A percentile compares a stretch with the other conserved stretches of the same genome.
These are phyloP conservation scores for Enteromius paludinosus DNA, from an alignment of 2,797 vertebrate genomes.

Conservation along the genomic window DNA sequence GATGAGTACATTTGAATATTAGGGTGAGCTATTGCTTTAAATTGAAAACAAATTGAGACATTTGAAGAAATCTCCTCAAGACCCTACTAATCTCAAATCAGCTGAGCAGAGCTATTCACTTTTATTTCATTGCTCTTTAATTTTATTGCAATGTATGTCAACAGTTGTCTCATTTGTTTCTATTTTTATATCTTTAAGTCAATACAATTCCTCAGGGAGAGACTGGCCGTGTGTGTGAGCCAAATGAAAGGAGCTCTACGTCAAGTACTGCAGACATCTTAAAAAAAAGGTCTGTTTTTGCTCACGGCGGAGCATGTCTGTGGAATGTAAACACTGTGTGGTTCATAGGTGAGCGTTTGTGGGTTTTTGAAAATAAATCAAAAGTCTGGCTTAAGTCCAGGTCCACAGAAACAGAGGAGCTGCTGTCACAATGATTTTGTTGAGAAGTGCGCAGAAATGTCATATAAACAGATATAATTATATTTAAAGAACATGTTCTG, in stretches of 20 bases:
- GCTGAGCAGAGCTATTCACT: neutral
- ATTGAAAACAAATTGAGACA: neutral
- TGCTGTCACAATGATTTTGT: slow-evolving; percentile 36
- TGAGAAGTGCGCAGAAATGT: slow-evolving; percentile 5
- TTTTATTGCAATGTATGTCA: neutral
- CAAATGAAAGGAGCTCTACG: slow-evolving; percentile 27
- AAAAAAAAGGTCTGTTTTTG: slow-evolving; percentile 46
- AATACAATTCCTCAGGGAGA: neutral
- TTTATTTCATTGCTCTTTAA: neutral
- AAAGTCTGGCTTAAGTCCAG: slow-evolving; percentile 15
- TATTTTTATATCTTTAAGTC: neutral
- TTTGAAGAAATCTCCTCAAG: neutral
- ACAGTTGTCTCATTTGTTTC: neutral
- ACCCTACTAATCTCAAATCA: neutral
- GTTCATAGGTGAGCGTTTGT: slow-evolving; percentile 46
- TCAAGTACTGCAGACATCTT: slow-evolving; percentile 32
- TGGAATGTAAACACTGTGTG: slow-evolving; percentile 55
- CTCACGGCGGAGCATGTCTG: slow-evolving; percentile 28
- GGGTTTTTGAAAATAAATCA: slow-evolving; percentile 47
- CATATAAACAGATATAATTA: slow-evolving; percentile 1
- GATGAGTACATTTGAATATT: neutral
- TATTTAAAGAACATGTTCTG: slow-evolving; percentile 17
- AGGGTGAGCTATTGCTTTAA: neutral
- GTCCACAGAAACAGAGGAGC: slow-evolving; percentile 3
- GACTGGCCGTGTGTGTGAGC: slow-evolving; percentile 28